Percentiles rank a stretch among this genome's conserved stretches.
phyloP scores from a whole-genome alignment of 2,113 vertebrate genomes.

The Brachyhypopomus occidentalis region DNA sequence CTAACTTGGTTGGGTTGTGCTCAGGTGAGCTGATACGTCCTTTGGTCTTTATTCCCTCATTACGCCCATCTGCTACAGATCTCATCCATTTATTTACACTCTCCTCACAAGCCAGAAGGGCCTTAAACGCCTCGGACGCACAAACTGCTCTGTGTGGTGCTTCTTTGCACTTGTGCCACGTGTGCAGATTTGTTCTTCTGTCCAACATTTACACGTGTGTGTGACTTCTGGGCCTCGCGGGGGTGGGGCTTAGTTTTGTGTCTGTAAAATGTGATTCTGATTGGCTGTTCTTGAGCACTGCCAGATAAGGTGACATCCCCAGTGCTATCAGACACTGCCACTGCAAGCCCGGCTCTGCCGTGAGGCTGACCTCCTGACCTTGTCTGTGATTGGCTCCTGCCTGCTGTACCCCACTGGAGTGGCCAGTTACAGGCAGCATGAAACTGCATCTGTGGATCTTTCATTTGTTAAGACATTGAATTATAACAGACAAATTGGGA shows the following conservation, averaged over 20 bases:
- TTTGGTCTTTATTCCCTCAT: background rate
- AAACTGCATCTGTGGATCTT: background rate
- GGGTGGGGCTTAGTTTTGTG: no score
- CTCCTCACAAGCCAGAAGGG: background rate
- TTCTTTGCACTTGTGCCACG: background rate
- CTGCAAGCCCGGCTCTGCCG: conserved; percentile 19
- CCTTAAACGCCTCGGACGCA: background rate
- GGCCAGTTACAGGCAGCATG: conserved; percentile 32
- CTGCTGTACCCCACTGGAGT: conserved; percentile 20
- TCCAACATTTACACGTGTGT: background rate
- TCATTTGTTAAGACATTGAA: background rate
- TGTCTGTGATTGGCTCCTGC: conserved; percentile 5
- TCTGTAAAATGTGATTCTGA: background rate
- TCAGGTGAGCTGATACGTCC: background rate
- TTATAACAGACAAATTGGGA: no score
- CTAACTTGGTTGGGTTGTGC: background rate
- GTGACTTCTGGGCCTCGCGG: no score
- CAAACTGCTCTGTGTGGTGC: background rate
- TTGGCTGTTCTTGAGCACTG: conserved; percentile 18
- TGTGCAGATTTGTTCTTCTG: background rate
- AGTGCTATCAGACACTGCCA: conserved; percentile 13
- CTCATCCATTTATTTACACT: conserved; percentile 9
- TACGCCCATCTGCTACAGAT: background rate
- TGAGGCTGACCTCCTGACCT: conserved; percentile 32
- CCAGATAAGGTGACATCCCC: conserved; percentile 8